These are phyloP conservation scores for Drosophila robusta DNA, from an alignment of 2,888 invertebrate genomes.

Conservation along the genomic window DNA sequence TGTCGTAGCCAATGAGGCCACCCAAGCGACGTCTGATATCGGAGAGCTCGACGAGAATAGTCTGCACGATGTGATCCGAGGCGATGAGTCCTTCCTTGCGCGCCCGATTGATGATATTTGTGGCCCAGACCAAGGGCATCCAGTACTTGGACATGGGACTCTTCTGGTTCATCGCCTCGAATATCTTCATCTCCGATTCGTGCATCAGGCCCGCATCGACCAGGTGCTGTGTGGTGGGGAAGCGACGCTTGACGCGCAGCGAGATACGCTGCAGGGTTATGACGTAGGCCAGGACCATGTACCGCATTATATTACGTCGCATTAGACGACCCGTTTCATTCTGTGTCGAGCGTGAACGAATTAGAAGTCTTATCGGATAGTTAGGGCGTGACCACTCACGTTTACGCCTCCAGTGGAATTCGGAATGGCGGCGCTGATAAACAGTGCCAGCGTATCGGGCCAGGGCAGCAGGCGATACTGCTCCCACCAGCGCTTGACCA, in stretches of 20 bases:
- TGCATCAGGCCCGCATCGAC: slow-evolving; percentile 96
- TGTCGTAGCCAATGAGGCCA: slow-evolving; percentile 94
- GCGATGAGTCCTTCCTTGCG: slow-evolving; percentile 93
- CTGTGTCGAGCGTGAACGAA: slow-evolving; percentile 85
- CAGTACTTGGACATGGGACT: slow-evolving; percentile 96
- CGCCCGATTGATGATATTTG: slow-evolving; percentile 95
- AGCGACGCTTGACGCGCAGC: slow-evolving; percentile 93
- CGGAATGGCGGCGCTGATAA: slow-evolving; percentile 95
- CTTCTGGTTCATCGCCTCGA: slow-evolving; percentile 95
- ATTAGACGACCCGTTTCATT: slow-evolving; percentile 95
- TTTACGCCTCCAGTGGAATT: slow-evolving; percentile 87
- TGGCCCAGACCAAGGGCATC: slow-evolving; percentile 97
- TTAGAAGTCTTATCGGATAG: neutral
- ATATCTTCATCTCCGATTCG: slow-evolving; percentile 95
- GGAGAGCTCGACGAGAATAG: slow-evolving; percentile 94
- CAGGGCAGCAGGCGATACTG: slow-evolving; percentile 96
- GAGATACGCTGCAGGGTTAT: slow-evolving; percentile 95
- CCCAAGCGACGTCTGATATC: slow-evolving; percentile 94
- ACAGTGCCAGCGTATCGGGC: slow-evolving; percentile 96
- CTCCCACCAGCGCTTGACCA: slow-evolving; percentile 98
- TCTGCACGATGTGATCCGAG: slow-evolving; percentile 96
- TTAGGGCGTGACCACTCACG: slow-evolving; percentile 55
- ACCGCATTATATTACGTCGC: slow-evolving; percentile 95
- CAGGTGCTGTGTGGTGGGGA: slow-evolving; percentile 95
- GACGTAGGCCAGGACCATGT: slow-evolving; percentile 94